Conservation (phyloP, 2,888 invertebrate genomes). For the Venusia cambrica region DNA sequence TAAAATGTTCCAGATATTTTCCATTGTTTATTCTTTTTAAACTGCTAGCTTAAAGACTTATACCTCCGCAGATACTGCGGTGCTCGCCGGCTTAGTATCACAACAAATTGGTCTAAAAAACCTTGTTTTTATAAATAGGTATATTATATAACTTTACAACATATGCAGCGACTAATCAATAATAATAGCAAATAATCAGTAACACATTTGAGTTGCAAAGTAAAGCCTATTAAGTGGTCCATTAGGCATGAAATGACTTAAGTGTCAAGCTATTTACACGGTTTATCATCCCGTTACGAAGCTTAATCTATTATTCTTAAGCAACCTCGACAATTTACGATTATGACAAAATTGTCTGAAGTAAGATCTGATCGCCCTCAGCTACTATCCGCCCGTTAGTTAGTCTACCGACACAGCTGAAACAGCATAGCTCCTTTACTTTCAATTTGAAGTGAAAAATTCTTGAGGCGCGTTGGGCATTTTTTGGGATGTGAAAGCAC, state of each 20-base stretch:
- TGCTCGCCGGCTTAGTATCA: too few species aligned
- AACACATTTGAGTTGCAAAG: slow-evolving; percentile 9
- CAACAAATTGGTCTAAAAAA: too few species aligned
- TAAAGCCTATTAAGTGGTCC: slow-evolving; percentile 24
- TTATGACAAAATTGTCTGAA: slow-evolving; percentile 41
- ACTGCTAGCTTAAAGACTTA: too few species aligned
- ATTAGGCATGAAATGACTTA: slow-evolving; percentile 27
- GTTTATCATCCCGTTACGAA: slow-evolving; percentile 30
- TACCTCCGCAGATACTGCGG: too few species aligned
- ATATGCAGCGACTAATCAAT: too few species aligned
- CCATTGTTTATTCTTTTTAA: too few species aligned
- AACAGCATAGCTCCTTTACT: slow-evolving; percentile 8
- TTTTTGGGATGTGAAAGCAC: too few species aligned
- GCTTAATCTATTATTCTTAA: slow-evolving; percentile 31
- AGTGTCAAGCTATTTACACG: slow-evolving; percentile 29
- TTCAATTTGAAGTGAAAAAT: too few species aligned
- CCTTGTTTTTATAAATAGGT: too few species aligned
- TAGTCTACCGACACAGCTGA: slow-evolving; percentile 9
- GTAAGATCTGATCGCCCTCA: slow-evolving; percentile 23
- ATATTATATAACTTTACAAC: too few species aligned
- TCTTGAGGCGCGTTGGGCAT: too few species aligned
- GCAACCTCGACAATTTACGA: slow-evolving; percentile 38
- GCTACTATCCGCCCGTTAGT: slow-evolving; percentile 22
- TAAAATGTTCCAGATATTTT: too few species aligned
- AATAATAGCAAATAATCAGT: background rate